Evolutionary conservation across 64 coral and sea anemone genomes (phyloP), one percentile per base, ranked within the genome.

Genomic region (Montipora foliosa): DNA sequence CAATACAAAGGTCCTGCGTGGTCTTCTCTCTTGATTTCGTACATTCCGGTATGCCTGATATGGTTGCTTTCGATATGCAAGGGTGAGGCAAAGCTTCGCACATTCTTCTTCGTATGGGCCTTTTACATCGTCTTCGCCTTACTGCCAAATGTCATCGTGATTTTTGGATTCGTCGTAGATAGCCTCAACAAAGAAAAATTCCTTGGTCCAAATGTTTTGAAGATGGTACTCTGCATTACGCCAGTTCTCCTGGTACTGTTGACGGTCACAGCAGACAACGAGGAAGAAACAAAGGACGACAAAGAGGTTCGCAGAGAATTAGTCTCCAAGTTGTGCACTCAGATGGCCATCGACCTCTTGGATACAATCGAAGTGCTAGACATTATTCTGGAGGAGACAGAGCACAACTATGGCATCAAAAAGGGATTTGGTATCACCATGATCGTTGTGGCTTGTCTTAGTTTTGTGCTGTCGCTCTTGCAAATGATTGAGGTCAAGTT

Each of bases 281-380:
- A 6, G 1, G 52, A 55, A 7, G 52, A 55, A 55, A 0, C 5
- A 12, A 44, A 8, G 0, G 6, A 0, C 0, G 3, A 64, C 0
- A 16, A 12, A 12, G 13, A 16, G 44, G 22, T 78, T 2, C 50
- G 24, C 12, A 9, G 2, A 3, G 87, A 94, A 5, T 44, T 94
- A 3, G n/a, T 94, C 15, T 14, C 67, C 25, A 79, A 69, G 22
- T 77, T 94, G 17, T 79, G 66, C 1, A 37, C 80, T 20, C 44
- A 64, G 2, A 94, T 82, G 29, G 75, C 77, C 5, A 14, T 94
- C 5, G 76, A 94, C 15, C 16, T 89, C 16, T 88, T 93, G 5
- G 91, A 88, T 80, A 37, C 60, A 14, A 64, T 90, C 22, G 88
- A 67, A 13, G 68, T 90, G 76, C 37, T 90, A 8, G 22, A 78